Base-by-base conservation (phyloP, 2,888 invertebrate genomes). In the Nipponacmea schrenckii region DNA sequence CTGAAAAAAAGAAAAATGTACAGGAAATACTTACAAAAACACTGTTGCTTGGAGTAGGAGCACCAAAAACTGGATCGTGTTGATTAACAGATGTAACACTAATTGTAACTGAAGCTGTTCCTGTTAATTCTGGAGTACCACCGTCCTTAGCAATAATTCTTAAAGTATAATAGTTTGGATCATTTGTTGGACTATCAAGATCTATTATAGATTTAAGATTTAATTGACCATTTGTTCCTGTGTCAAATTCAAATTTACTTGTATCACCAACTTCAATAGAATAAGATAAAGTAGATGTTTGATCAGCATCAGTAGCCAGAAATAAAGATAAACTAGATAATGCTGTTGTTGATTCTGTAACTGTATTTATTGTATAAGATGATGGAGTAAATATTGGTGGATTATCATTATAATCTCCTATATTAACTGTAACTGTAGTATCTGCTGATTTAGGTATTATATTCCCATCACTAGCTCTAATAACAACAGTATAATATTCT, bases 241-340 rank as follows among this genome's bases (percentile, higher is more conserved):
- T 45, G 27, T 76, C 73, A 63, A 80, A 65, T 31, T 69, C 75
- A 66, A 79, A 79, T 56, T 77, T 73, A 24, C 68, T 70, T 0
- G 72, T 48, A 64, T 77, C 75, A 7, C 75, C 71, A 63, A 72
- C 65, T n/a, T 63, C 69, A 26, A 80, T 65, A n/a, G 68, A 44
- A 72, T 74, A 80, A 39, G 73, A 71, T 31, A 80, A 69, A 5
- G 74, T 70, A 8, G 75, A 64, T 12, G 78, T 70, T 15, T 62
- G 31, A 64, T 82, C 81, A n/a, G 45, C 50, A 64, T 82, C 81
- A 0, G 70, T 71, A 12, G 81, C 81, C 5, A 39, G 46, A 1
- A 82, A 67, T 0, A 24, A 44, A 14, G 50, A 46, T 5, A 81
- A 62, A 1, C 62, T 62, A 12, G 72, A 68, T 1, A 77, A 80